Conservation (phyloP, 2,113 vertebrate genomes). For the Pseudonaja textilis region DNA sequence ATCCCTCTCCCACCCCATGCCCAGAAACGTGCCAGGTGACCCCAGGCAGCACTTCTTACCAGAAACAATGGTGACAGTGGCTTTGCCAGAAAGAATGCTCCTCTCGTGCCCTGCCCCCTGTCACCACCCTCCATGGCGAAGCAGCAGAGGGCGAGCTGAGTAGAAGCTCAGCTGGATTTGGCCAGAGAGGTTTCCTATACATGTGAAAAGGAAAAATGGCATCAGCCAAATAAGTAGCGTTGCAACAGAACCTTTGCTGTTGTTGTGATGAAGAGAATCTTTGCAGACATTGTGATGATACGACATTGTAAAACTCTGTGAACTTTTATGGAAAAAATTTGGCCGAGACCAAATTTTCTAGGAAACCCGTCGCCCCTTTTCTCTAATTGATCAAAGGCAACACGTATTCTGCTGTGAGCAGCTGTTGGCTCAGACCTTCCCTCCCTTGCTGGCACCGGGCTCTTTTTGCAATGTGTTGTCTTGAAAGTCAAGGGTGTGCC, state of each 20-base stretch:
- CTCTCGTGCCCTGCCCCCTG: background rate
- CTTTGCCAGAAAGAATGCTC: background rate
- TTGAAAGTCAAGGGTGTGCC: slow-evolving; percentile 23
- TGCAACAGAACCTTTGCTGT: background rate
- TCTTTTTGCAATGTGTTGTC: background rate
- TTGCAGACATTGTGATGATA: background rate
- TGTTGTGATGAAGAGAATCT: background rate
- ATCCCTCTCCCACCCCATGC: background rate
- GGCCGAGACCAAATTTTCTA: background rate
- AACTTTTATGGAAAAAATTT: background rate
- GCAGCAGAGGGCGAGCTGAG: background rate
- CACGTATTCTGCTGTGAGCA: slow-evolving; percentile 33
- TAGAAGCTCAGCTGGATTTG: background rate
- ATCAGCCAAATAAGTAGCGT: background rate
- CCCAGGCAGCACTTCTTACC: background rate
- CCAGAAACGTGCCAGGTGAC: background rate
- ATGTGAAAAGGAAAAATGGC: background rate
- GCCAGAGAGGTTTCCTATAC: background rate
- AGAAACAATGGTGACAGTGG: background rate
- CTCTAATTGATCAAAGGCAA: slow-evolving; percentile 48
- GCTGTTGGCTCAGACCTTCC: background rate
- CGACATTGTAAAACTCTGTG: background rate
- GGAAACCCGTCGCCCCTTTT: slow-evolving; percentile 33
- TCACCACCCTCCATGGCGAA: background rate
- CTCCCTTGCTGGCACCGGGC: background rate